Evolutionary conservation across 2,797 vertebrate species (phyloP).

Genomic region (Mallotus villosus): DNA sequence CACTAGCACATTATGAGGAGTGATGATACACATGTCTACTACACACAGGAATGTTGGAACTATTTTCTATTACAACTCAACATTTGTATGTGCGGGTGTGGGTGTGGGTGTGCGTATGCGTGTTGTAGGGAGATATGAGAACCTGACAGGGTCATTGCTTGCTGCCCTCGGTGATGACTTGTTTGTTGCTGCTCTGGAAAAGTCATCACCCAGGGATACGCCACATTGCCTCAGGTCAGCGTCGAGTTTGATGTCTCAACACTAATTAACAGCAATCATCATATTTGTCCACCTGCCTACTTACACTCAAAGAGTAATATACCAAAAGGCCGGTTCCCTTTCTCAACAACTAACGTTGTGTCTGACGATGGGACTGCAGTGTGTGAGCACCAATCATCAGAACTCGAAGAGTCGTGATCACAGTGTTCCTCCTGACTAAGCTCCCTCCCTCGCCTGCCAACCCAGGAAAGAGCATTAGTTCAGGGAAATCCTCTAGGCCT

Average conservation of each 20-base stretch:
- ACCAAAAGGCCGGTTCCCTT: not conserved
- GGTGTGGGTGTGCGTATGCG: not conserved
- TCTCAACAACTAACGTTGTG: too few relatives aligned
- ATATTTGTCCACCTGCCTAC: not conserved
- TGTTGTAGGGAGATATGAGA: not conserved
- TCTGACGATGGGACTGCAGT: not conserved
- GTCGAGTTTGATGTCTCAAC: constrained; percentile 13
- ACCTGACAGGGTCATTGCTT: not conserved
- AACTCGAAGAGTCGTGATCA: constrained; percentile 6
- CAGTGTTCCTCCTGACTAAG: constrained; percentile 34
- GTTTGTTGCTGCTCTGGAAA: constrained; percentile 12
- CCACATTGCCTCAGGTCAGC: constrained; percentile 9
- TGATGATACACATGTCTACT: constrained; percentile 23
- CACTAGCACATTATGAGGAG: constrained; percentile 54
- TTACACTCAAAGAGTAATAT: constrained; percentile 3
- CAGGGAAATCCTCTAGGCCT: constrained; percentile 50
- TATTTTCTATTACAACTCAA: constrained; percentile 9
- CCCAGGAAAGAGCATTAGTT: constrained; percentile 57
- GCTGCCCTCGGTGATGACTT: constrained; percentile 6
- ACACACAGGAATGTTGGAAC: constrained; percentile 25
- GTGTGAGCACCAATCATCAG: not conserved
- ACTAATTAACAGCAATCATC: constrained; percentile 1
- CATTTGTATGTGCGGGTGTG: not conserved
- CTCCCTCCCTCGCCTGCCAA: constrained; percentile 30
- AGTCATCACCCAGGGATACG: constrained; percentile 1